These are phyloP conservation scores for Ariolimax columbianus DNA, from an alignment of 2,888 invertebrate genomes.

Conservation along the genomic window DNA sequence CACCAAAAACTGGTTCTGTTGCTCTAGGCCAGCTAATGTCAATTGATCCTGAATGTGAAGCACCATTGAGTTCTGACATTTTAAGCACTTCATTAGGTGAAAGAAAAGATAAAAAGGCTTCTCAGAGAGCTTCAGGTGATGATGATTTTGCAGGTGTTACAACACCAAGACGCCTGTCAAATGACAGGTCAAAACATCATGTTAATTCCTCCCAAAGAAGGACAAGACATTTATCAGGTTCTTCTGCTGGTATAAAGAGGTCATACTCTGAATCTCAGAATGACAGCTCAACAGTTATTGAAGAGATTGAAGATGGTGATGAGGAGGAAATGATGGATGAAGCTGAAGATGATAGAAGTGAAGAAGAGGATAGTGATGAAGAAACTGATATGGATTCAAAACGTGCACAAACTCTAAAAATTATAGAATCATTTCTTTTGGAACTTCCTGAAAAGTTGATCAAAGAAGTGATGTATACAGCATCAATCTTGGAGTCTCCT, in stretches of 20 bases:
- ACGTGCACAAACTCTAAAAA: background rate
- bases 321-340: conserved; percentile 20
- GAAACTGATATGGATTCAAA: conserved; percentile 8
- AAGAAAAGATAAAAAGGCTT: background rate
- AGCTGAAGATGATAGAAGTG: conserved; percentile 6
- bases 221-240: background rate
- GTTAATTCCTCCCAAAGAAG: background rate
- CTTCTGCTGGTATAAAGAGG: background rate
- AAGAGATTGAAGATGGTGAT: conserved; percentile 18
- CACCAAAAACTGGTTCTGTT: background rate
- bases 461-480: conserved; percentile 27
- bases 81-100: background rate
- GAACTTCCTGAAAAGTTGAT: background rate
- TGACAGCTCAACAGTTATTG: background rate
- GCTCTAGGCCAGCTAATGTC: background rate
- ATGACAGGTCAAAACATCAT: background rate
- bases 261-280: conserved; percentile 5
- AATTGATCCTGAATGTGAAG: background rate
- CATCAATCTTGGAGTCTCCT: conserved; percentile 8
- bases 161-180: background rate
- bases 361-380: conserved; percentile 20
- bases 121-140: background rate
- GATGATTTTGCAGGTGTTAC: background rate
- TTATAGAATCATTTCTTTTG: conserved; percentile 16
- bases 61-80: background rate